Evolutionary conservation across 2,113 vertebrate genomes (phyloP).

Genomic region (Columba livia): DNA sequence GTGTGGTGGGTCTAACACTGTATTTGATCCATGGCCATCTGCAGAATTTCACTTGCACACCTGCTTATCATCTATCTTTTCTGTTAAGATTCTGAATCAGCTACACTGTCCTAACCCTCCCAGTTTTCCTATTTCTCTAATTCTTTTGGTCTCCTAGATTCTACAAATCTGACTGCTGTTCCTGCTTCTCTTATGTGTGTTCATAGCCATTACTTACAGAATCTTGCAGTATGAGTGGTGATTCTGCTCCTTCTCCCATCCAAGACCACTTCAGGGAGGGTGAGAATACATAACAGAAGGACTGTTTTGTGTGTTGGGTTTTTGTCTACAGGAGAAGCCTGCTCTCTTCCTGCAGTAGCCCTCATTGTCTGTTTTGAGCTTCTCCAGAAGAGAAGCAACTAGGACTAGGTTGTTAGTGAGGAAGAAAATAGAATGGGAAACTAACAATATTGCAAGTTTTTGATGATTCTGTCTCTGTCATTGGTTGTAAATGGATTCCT

Average conservation of each 20-base stretch:
- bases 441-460: not conserved
- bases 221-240: not conserved
- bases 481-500: not conserved
- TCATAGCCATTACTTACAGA: not conserved
- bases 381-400: not conserved
- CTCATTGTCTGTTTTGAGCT: not conserved
- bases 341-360: not conserved
- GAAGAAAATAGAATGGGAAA: not conserved
- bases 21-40: not conserved
- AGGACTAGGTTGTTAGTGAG: not conserved
- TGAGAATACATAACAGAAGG: not conserved
- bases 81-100: not conserved
- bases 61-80: not conserved
- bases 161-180: not conserved
- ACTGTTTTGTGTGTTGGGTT: not conserved
- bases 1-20: accelerated
- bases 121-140: not conserved
- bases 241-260: not conserved
- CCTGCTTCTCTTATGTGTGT: not conserved
- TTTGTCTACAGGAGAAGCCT: not conserved
- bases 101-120: not conserved
- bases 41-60: not conserved
- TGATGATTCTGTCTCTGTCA: not conserved
- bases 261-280: not conserved
- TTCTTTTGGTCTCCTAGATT: not conserved